These are phyloP conservation scores for Acanthiza pusilla DNA, from an alignment of 2,797 vertebrate genomes.

Conservation along the genomic window DNA sequence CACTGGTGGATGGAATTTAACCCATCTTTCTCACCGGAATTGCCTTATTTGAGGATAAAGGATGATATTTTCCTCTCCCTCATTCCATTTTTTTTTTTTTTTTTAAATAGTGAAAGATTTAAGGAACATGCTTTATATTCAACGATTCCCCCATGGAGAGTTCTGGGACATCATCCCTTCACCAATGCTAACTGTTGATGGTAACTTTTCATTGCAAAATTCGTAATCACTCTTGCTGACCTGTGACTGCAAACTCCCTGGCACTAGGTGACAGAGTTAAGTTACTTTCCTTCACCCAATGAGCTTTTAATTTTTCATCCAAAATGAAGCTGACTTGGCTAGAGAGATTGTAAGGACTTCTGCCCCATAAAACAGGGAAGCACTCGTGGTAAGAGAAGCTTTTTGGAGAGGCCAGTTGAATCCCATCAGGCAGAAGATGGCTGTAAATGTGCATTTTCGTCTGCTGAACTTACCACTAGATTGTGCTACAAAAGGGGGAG, in stretches of 20 bases:
- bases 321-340: background rate
- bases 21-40: background rate
- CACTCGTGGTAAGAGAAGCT: background rate
- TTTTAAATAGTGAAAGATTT: background rate
- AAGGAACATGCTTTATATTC: background rate
- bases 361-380: background rate
- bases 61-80: rapidly evolving
- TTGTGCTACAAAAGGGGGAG: background rate
- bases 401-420: background rate
- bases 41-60: background rate
- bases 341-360: background rate
- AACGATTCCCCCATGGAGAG: rapidly evolving
- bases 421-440: background rate
- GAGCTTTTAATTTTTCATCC: background rate
- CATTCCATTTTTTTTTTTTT: background rate
- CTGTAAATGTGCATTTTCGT: background rate
- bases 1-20: background rate
- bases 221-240: background rate
- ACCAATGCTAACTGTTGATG: background rate
- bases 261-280: background rate
- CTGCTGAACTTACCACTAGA: background rate
- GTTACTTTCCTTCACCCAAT: background rate
- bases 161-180: background rate
- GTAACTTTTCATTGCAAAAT: background rate
- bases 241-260: background rate